Percentiles rank a stretch among this genome's conserved stretches.
These are phyloP conservation scores for Mythimna pallens DNA, from an alignment of 2,888 invertebrate genomes.

Conservation along the genomic window DNA sequence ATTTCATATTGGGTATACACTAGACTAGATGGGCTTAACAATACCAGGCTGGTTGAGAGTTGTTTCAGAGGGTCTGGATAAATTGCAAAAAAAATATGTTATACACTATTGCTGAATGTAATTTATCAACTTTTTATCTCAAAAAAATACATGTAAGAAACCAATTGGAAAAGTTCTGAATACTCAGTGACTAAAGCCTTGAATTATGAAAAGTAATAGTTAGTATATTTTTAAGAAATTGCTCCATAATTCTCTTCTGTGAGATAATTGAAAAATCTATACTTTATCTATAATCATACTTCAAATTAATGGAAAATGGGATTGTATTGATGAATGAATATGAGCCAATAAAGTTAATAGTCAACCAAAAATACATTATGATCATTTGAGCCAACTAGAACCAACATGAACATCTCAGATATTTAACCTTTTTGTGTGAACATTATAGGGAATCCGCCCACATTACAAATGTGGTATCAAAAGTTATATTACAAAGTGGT, in stretches of 20 bases:
- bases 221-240: neutral
- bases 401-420: neutral
- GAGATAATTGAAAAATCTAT: neutral
- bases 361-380: neutral
- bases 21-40: neutral
- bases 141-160: neutral
- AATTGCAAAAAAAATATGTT: neutral
- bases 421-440: neutral
- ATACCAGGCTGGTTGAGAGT: neutral
- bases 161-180: neutral
- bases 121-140: neutral
- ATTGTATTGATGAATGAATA: neutral
- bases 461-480: neutral
- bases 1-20: conserved; percentile 3
- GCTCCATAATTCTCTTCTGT: neutral
- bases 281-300: neutral
- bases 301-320: neutral
- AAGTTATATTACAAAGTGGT: neutral
- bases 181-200: neutral
- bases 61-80: neutral
- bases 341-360: neutral
- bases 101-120: neutral
- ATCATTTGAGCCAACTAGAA: conserved; percentile 10
- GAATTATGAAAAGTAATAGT: neutral
- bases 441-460: neutral